These are phyloP conservation scores for Gavialis gangeticus DNA, from an alignment of 2,113 vertebrate genomes.

Conservation along the genomic window DNA sequence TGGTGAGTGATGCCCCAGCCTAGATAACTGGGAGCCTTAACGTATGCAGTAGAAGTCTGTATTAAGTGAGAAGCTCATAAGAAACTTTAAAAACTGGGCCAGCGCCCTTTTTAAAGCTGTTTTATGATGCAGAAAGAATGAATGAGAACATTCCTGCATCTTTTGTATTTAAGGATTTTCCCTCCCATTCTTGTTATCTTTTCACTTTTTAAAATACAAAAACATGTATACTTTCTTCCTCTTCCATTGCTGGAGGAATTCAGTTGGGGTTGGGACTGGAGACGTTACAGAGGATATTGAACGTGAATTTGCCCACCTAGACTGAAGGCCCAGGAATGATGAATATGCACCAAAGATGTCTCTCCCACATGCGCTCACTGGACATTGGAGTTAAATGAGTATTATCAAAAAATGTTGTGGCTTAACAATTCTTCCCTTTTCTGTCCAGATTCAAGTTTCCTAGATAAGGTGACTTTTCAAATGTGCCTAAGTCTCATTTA, in stretches of 20 bases:
- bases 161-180: background rate
- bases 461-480: background rate
- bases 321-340: background rate
- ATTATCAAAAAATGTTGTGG: background rate
- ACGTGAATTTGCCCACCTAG: background rate
- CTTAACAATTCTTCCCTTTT: background rate
- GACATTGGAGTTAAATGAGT: background rate
- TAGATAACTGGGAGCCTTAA: background rate
- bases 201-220: background rate
- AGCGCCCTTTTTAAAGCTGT: background rate
- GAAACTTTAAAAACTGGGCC: background rate
- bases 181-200: background rate
- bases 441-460: background rate
- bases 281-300: background rate
- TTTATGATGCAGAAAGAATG: background rate
- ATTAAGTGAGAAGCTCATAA: background rate
- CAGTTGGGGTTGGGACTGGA: background rate
- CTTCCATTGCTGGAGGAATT: background rate
- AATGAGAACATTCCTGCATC: background rate
- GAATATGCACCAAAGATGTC: background rate
- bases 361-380: background rate
- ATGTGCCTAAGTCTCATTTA: background rate
- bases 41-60: background rate
- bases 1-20: background rate
- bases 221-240: background rate